Evolutionary conservation across 1,140 invertebrate species (phyloP).

Genomic region (Sipha flava): DNA sequence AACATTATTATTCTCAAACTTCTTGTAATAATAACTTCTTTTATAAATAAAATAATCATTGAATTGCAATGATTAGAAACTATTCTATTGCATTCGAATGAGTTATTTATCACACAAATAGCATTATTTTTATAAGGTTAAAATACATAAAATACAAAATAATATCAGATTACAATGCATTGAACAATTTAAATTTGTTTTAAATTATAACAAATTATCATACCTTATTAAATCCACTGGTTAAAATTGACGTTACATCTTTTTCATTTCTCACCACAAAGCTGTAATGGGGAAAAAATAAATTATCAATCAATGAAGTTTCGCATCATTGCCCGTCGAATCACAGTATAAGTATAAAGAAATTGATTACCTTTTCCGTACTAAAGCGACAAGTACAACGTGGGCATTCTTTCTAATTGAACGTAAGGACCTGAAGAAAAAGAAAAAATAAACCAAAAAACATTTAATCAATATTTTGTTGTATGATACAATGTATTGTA

Average conservation of each 20-base stretch:
- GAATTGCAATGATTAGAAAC: no score
- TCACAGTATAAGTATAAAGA: neutral
- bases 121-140: no score
- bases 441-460: neutral
- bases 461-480: neutral
- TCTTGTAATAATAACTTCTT: no score
- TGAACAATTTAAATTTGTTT: neutral
- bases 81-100: no score
- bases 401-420: conserved; percentile 5
- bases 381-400: conserved; percentile 8
- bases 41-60: no score
- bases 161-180: neutral
- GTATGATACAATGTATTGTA: no score
- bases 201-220: neutral
- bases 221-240: conserved; percentile 16
- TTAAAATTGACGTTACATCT: neutral
- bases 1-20: no score
- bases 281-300: neutral
- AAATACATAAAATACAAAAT: no score
- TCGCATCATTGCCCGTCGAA: neutral
- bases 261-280: conserved; percentile 2
- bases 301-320: neutral
- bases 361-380: conserved; percentile 20
- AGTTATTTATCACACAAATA: neutral
- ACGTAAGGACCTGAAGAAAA: neutral